Percentiles rank a stretch among this genome's conserved stretches.
Evolutionary conservation across 2,888 invertebrate genomes (phyloP).

Genomic region (Lycophotia porphyrea): DNA sequence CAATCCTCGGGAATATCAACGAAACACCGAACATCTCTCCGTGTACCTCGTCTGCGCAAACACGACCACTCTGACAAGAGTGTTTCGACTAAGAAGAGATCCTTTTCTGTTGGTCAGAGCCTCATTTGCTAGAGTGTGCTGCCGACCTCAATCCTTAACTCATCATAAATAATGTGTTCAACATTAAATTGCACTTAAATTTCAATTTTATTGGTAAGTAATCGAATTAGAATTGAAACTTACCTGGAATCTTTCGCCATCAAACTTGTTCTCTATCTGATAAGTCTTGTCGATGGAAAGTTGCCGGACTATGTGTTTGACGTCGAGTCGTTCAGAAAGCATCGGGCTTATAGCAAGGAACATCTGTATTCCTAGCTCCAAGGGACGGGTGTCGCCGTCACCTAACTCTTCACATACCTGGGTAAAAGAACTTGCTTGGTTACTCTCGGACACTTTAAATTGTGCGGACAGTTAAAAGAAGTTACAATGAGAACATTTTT

Average conservation of each 20-base stretch:
- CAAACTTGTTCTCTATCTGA: slow-evolving; percentile 96
- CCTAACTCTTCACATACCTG: slow-evolving; percentile 92
- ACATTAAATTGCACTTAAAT: too few relatives aligned
- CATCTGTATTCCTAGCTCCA: slow-evolving; percentile 92
- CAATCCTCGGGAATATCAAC: too few relatives aligned
- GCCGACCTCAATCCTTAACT: too few relatives aligned
- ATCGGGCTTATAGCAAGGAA: slow-evolving; percentile 96
- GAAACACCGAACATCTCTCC: too few relatives aligned
- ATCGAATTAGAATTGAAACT: background rate
- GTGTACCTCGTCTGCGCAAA: too few relatives aligned
- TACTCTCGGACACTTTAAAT: background rate
- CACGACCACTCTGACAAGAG: too few relatives aligned
- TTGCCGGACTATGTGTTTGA: slow-evolving; percentile 88
- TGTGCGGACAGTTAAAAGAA: background rate
- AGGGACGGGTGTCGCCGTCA: slow-evolving; percentile 91
- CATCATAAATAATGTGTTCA: too few relatives aligned
- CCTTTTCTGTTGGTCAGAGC: too few relatives aligned
- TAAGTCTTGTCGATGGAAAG: slow-evolving; percentile 90
- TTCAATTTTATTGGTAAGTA: background rate
- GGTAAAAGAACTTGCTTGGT: background rate
- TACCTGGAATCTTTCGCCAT: slow-evolving; percentile 97
- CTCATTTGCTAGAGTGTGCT: too few relatives aligned
- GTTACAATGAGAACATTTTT: background rate
- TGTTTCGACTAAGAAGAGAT: too few relatives aligned
- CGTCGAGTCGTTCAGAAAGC: slow-evolving; percentile 94